Conservation (phyloP, 1,140 invertebrate species). For the Eulimnadia texana region DNA sequence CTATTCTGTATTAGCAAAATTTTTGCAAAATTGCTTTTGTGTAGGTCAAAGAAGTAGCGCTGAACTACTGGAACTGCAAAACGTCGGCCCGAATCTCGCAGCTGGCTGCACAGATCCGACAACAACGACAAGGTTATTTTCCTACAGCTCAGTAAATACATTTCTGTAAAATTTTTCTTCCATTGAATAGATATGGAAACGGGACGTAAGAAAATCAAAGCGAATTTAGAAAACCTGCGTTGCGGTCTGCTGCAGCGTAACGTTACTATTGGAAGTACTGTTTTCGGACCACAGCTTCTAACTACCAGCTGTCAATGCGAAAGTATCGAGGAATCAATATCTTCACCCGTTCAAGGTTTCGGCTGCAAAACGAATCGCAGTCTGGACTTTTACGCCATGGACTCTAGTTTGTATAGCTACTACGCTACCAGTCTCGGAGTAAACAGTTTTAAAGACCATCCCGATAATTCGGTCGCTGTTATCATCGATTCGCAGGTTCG, state of each 20-base stretch:
- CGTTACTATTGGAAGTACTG: background rate
- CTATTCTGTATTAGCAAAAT: background rate
- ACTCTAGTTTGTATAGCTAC: conserved; percentile 48
- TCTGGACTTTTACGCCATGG: conserved; percentile 51
- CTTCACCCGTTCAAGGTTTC: conserved; percentile 23
- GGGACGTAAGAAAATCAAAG: background rate
- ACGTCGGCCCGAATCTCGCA: conserved; percentile 15
- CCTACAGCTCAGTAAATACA: background rate
- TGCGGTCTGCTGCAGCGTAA: background rate
- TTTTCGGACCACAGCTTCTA: background rate
- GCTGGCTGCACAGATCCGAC: background rate
- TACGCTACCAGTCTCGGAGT: conserved; percentile 55
- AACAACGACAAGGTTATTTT: background rate
- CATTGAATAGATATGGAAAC: background rate
- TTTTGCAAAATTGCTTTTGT: conserved; percentile 16
- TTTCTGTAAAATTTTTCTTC: background rate
- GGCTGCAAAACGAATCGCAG: conserved; percentile 46
- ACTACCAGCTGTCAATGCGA: background rate
- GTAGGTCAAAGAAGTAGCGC: conserved; percentile 28
- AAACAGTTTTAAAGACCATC: conserved; percentile 23
- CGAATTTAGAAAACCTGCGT: background rate
- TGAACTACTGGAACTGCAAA: conserved; percentile 27
- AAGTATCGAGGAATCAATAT: background rate
- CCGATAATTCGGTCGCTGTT: conserved; percentile 48
- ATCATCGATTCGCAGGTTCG: conserved; percentile 55